Evolutionary conservation across 2,888 invertebrate genomes (phyloP).

Genomic region (Amiota communis): DNA sequence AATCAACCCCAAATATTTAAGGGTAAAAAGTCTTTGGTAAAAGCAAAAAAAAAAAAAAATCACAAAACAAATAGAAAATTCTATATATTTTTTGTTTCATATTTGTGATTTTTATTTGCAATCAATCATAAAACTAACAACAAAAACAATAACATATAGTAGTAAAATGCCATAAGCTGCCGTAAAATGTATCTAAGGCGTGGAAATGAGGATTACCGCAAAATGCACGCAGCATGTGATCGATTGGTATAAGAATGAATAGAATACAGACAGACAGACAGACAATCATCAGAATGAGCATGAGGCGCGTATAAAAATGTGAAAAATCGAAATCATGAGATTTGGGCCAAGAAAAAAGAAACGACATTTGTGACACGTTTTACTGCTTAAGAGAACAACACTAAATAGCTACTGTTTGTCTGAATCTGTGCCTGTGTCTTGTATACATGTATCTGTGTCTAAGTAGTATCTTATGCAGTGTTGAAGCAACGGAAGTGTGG

Average conservation of each 20-base stretch:
- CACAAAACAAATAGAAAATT: slow-evolving; percentile 17
- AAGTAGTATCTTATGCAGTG: neutral
- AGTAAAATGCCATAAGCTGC: too few relatives aligned
- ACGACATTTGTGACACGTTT: slow-evolving; percentile 60
- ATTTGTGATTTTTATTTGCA: slow-evolving; percentile 67
- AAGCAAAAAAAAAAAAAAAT: slow-evolving; percentile 28
- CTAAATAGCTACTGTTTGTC: slow-evolving; percentile 11
- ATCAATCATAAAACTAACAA: slow-evolving; percentile 65
- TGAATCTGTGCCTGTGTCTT: neutral
- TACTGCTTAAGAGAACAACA: slow-evolving; percentile 47
- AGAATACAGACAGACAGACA: neutral
- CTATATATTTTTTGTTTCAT: slow-evolving; percentile 34
- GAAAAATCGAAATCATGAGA: slow-evolving; percentile 14
- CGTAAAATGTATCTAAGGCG: slow-evolving; percentile 65
- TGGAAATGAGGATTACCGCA: slow-evolving; percentile 67
- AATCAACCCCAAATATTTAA: slow-evolving; percentile 24
- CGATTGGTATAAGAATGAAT: slow-evolving; percentile 51
- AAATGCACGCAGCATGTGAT: slow-evolving; percentile 62
- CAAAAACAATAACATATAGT: neutral
- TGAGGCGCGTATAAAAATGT: neutral
- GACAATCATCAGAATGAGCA: too few relatives aligned
- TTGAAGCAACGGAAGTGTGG: slow-evolving; percentile 30
- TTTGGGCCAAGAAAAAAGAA: slow-evolving; percentile 8
- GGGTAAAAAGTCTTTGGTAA: slow-evolving; percentile 4
- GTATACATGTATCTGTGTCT: neutral